Percentiles rank a stretch among this genome's conserved stretches.
Conservation (phyloP, 2,888 invertebrate species). For the Microchrysa polita region DNA sequence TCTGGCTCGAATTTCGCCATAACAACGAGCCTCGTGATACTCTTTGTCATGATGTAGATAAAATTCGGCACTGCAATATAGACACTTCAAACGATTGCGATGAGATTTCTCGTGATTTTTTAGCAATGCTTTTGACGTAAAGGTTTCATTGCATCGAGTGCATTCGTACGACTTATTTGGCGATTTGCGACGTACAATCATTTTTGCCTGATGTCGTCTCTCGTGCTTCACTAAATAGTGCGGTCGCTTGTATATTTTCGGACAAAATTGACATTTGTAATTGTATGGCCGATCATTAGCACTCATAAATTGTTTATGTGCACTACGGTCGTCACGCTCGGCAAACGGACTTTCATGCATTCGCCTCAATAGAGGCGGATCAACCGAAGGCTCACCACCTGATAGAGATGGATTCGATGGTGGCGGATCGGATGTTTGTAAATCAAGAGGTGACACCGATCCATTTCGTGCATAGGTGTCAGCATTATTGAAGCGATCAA, state of each 20-base stretch:
- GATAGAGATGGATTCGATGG: too few species aligned
- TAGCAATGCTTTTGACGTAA: neutral
- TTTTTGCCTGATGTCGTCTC: constrained; percentile 28
- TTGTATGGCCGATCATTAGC: neutral
- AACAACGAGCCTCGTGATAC: constrained; percentile 47
- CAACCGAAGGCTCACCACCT: too few species aligned
- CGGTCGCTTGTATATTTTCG: constrained; percentile 38
- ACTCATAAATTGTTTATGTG: too few species aligned
- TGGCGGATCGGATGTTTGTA: too few species aligned
- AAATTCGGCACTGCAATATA: constrained; percentile 44
- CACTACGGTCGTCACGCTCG: too few species aligned
- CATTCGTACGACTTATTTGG: constrained; percentile 12
- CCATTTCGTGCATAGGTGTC: too few species aligned
- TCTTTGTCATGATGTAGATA: constrained; percentile 32
- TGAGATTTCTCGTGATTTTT: constrained; percentile 36
- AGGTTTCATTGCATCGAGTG: constrained; percentile 38
- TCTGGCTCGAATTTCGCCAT: constrained; percentile 30
- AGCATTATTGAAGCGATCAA: constrained; percentile 36
- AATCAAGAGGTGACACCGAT: too few species aligned
- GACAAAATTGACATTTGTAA: constrained; percentile 44
- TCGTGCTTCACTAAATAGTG: constrained; percentile 45
- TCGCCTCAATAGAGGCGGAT: too few species aligned
- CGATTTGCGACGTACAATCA: neutral
- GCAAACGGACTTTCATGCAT: too few species aligned
- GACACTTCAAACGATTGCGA: constrained; percentile 28